Percentiles rank a stretch among this genome's conserved stretches.
Conservation (phyloP, 2,797 vertebrate species). For the Semotilus atromaculatus region DNA sequence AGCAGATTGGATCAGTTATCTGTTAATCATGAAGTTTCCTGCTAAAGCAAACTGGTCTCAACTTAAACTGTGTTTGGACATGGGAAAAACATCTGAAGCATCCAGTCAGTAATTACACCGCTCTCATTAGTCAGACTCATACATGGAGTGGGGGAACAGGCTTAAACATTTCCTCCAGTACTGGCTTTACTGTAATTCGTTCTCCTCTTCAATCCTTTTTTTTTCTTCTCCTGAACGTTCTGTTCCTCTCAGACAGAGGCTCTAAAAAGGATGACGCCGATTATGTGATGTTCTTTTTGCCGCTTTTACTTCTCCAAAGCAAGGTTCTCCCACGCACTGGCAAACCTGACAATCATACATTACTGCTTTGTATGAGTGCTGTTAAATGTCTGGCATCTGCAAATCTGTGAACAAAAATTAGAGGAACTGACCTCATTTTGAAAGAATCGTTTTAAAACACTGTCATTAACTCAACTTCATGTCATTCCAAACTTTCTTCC, state of each 20-base stretch:
- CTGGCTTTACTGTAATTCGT: neutral
- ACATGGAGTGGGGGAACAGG: neutral
- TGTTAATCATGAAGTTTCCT: conserved; percentile 42
- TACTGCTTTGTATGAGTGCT: neutral
- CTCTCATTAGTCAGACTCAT: neutral
- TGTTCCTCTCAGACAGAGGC: neutral
- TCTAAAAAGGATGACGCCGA: neutral
- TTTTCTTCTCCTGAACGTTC: neutral
- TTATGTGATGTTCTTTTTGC: neutral
- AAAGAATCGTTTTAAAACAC: neutral
- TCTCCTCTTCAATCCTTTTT: neutral
- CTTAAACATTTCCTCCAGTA: conserved; percentile 5
- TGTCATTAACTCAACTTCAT: neutral
- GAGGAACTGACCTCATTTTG: neutral
- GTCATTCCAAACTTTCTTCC: neutral
- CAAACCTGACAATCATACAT: neutral
- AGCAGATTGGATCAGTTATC: conserved; percentile 1
- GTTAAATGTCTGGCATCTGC: neutral
- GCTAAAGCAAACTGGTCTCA: neutral
- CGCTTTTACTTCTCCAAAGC: conserved; percentile 21
- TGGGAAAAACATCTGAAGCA: conserved; percentile 23
- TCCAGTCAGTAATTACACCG: conserved; percentile 32
- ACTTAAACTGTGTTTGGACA: neutral
- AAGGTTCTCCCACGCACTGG: neutral
- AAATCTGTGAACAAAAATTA: neutral